phyloP scores from a whole-genome alignment of 2,113 vertebrate genomes.

The Periophthalmus modestus region DNA sequence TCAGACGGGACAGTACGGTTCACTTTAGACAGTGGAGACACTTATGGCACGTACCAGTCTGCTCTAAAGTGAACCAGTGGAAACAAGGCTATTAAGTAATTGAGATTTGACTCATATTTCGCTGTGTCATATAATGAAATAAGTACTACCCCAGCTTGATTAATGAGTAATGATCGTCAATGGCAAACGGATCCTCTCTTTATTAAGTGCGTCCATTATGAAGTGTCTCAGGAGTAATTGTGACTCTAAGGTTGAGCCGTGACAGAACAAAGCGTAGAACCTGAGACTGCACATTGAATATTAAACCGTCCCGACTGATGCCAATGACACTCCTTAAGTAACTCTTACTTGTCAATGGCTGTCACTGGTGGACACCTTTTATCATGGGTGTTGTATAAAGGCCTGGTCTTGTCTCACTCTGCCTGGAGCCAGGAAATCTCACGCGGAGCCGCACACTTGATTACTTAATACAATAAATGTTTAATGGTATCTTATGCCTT shows the following conservation, averaged over 20 bases:
- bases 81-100: neutral
- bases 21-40: no score
- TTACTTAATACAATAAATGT: neutral
- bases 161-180: neutral
- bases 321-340: constrained; percentile 63
- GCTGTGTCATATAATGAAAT: neutral
- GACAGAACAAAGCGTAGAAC: constrained; percentile 53
- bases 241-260: constrained; percentile 54
- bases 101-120: neutral
- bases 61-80: no score
- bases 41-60: no score
- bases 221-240: constrained; percentile 53
- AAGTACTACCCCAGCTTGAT: neutral
- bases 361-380: constrained; percentile 39
- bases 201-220: constrained; percentile 13
- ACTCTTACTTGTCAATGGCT: constrained; percentile 67
- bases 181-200: neutral
- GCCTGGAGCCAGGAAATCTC: constrained; percentile 3
- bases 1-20: no score
- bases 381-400: constrained; percentile 41
- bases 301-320: constrained; percentile 65
- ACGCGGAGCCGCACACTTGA: neutral
- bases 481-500: neutral
- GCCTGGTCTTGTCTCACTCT: neutral
- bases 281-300: constrained; percentile 64